Base-by-base conservation (phyloP, 2,888 invertebrate species). In the Drosophila meridiana region DNA sequence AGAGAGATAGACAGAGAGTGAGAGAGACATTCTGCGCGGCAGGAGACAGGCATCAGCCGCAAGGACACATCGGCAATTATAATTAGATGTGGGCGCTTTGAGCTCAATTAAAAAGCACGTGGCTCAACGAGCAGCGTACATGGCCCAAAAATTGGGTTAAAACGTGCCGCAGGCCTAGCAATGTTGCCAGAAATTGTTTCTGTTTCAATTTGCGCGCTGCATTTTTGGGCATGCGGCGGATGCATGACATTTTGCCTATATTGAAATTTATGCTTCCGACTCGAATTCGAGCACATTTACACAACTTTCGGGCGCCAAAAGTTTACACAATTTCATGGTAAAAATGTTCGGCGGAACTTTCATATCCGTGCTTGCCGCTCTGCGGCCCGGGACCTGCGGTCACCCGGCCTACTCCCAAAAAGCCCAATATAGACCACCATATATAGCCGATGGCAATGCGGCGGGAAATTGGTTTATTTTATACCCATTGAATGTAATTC, bases 381-480 rank as follows among this genome's bases (percentile, higher is more conserved):
- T 9, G 55, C 38, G 20, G n/a, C 50, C 50, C 32, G 50, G n/a
- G 34, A 13, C 34, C 7, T 43, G n/a, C n/a, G n/a, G 40, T 55
- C 45, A 3, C 8, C 52, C 43, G 36, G 14, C 38, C 47, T 30
- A 43, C 28, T 53, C 43, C 42, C 32, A 20, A 9, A 5, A 32
- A 32, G 11, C 42, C 14, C 68, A 11, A n/a, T 6, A 14, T 38
- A 34, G 34, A 30, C 47, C 59, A 52, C 40, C 59, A 52, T 8
- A 45, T 11, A 73, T 68, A 70, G 69, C 88, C 86, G 57, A 43
- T 56, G 72, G 83, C 83, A 71, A 80, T 87, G 88, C 72, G 81
- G 76, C 66, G 69, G 81, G 69, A 90, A 90, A 86, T 90, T 90
- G 90, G 89, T 90, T 86, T 86, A 86, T 86, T 88, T 90, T 78